These are phyloP conservation scores for Eledona agricola DNA, from an alignment of 2,888 invertebrate species.

Conservation along the genomic window DNA sequence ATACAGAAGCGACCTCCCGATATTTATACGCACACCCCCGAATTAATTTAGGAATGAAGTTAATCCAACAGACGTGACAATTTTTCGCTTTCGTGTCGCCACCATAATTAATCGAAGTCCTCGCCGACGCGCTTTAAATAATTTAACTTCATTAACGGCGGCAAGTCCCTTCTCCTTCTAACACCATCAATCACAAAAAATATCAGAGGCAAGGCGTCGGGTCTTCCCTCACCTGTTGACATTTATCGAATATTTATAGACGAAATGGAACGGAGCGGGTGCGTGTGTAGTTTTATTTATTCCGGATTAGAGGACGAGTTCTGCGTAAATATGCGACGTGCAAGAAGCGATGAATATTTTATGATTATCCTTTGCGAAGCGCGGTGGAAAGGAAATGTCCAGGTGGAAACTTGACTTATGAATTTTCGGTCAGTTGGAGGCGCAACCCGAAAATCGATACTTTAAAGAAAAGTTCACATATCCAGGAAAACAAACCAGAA, in stretches of 20 bases:
- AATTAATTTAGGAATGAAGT: conserved; percentile 19
- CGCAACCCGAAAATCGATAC: not conserved
- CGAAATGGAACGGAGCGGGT: conserved; percentile 13
- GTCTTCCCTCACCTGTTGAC: conserved; percentile 20
- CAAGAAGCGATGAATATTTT: conserved; percentile 27
- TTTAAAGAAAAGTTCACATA: no score
- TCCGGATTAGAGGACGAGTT: conserved; percentile 20
- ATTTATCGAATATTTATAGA: conserved; percentile 30
- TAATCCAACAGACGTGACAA: conserved; percentile 24
- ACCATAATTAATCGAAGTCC: conserved; percentile 16
- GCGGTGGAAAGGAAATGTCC: not conserved
- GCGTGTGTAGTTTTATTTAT: conserved; percentile 24
- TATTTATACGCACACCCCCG: conserved; percentile 16
- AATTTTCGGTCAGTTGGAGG: not conserved
- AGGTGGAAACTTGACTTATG: conserved; percentile 1
- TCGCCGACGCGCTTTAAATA: conserved; percentile 11
- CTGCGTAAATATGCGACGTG: conserved; percentile 22
- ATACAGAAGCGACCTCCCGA: no score
- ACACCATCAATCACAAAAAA: not conserved
- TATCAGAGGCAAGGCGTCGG: no score
- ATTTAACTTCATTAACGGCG: conserved; percentile 9
- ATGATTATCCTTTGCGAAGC: conserved; percentile 1
- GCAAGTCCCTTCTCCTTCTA: not conserved
- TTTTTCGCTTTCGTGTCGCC: conserved; percentile 15
- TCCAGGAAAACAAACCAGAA: no score